These are phyloP conservation scores for Oscheius sp. DNA, from an alignment of 2,888 invertebrate species.

Conservation along the genomic window DNA sequence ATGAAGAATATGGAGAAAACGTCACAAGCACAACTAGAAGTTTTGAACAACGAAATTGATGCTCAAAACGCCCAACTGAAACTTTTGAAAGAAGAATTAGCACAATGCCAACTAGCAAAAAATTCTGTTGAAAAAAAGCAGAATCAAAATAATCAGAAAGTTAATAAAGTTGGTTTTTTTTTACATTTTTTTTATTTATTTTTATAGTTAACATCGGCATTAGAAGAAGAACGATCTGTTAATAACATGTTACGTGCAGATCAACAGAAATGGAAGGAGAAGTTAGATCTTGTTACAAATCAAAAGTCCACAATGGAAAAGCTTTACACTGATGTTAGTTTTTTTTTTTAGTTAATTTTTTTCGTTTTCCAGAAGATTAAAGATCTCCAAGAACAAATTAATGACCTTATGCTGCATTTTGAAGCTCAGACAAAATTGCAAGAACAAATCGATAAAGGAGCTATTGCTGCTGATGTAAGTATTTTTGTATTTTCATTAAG, in stretches of 20 bases:
- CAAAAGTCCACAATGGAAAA: slow-evolving; percentile 71
- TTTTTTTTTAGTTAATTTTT: neutral
- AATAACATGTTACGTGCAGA: slow-evolving; percentile 82
- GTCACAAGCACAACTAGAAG: slow-evolving; percentile 68
- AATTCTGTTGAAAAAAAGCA: slow-evolving; percentile 78
- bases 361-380: slow-evolving; percentile 76
- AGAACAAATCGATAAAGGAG: slow-evolving; percentile 15
- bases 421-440: slow-evolving; percentile 81
- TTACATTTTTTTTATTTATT: neutral
- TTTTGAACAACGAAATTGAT: slow-evolving; percentile 49
- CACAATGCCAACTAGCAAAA: slow-evolving; percentile 37
- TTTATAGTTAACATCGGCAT: slow-evolving; percentile 41
- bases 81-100: slow-evolving; percentile 46
- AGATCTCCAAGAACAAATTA: slow-evolving; percentile 88
- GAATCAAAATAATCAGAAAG: slow-evolving; percentile 80
- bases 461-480: slow-evolving; percentile 8
- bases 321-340: neutral
- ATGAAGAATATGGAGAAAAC: slow-evolving; percentile 73
- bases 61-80: slow-evolving; percentile 31
- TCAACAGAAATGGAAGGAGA: slow-evolving; percentile 77
- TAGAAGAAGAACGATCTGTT: slow-evolving; percentile 73
- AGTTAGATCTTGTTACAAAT: slow-evolving; percentile 74
- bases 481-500: no score
- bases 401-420: slow-evolving; percentile 95
- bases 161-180: slow-evolving; percentile 69